phyloP scores from a whole-genome alignment of 2,888 invertebrate species.

The Macrosiphum euphorbiae region DNA sequence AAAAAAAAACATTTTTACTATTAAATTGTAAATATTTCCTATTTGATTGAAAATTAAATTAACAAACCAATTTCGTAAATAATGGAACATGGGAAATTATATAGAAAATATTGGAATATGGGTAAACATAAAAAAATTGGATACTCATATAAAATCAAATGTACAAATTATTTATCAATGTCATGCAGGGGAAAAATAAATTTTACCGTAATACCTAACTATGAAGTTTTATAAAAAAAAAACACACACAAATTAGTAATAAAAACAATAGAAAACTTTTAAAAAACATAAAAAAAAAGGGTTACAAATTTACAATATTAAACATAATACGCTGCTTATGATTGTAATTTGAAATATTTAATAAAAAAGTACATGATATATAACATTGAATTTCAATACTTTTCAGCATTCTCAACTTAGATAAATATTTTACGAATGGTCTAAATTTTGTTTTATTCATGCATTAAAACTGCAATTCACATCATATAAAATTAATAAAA shows the following conservation, averaged over 20 bases:
- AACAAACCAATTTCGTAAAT: background rate
- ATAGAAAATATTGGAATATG: background rate
- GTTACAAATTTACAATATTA: background rate
- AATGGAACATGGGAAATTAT: background rate
- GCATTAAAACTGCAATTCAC: no score
- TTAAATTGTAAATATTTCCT: background rate
- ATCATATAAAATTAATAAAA: background rate
- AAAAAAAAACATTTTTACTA: background rate
- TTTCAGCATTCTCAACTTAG: background rate
- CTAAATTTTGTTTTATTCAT: background rate
- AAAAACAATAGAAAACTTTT: background rate
- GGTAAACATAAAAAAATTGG: background rate
- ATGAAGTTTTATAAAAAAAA: no score
- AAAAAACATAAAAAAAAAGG: background rate
- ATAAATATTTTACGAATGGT: background rate
- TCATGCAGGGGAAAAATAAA: background rate
- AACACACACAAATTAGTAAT: no score
- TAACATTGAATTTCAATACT: background rate
- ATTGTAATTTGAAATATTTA: no score
- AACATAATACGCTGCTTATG: background rate
- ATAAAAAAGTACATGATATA: background rate
- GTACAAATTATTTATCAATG: background rate
- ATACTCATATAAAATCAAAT: background rate
- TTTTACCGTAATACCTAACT: no score
- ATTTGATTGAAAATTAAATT: background rate